Evolutionary conservation across 2,888 invertebrate species (phyloP), one percentile per base, ranked within the genome.

Genomic region (Aporophyla lueneburgensis): DNA sequence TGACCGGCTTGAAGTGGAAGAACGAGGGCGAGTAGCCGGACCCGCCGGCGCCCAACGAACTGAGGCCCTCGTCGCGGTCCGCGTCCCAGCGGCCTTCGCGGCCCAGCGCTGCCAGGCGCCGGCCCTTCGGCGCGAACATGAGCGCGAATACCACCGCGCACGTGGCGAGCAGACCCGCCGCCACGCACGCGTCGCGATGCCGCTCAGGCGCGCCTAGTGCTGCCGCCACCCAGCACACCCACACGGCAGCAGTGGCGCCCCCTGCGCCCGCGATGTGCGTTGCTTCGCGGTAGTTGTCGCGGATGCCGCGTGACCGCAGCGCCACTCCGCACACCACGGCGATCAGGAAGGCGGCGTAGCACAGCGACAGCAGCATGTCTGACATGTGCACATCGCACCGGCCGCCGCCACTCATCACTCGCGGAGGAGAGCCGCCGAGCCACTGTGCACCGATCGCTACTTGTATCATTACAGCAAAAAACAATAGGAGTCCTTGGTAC

Each of bases 61-160:
- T 98, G 87, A 98, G 97, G 75, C 98, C 97, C 88, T 98, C 98
- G 88, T 98, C 98, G 80, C 98, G 97, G 93, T 98, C 98, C 90
- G 98, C 98, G 85, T 98, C 97, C 94, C 98, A 98, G 84, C 98
- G 97, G 21, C 98, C 98, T 91, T 99, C 99, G 89, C 99, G 98
- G 66, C 99, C 99, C 97, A 99, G 97, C 67, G 99, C 99, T 1
- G 99, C 99, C 89, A 99, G 96, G 90, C 99, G 99, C 59, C 99
- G 97, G 51, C 99, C 99, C 96, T 98, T 99, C 53, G 99, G 98
- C 96, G 99, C 98, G 94, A 99, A 99, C 99, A 99, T 99, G 76
- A 99, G 98, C 88, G 99, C 97, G 95, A 99, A 99, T 71, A 99
- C 98, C 65, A 99, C 97, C 19, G 98, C 97, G 83, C 99, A 98